A percentile compares a stretch with the other conserved stretches of the same genome.
These are phyloP conservation scores for Drosophila persimilis DNA, from an alignment of 1,140 invertebrate genomes.

Conservation along the genomic window DNA sequence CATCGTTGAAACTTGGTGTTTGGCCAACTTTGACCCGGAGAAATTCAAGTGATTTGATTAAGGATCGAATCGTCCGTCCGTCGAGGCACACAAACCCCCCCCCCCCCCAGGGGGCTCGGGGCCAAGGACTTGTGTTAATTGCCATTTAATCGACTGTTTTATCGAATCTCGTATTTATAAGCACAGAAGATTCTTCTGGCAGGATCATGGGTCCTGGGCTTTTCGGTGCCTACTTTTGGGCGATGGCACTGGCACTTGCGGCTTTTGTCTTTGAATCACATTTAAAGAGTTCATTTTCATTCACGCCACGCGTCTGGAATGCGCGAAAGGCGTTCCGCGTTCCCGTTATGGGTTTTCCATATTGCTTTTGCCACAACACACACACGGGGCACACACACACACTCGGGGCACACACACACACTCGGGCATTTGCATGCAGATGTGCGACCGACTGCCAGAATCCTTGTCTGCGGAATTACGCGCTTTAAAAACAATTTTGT, in stretches of 20 bases:
- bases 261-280: slow-evolving; percentile 45
- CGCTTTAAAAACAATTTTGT: slow-evolving; percentile 80
- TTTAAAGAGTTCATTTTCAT: slow-evolving; percentile 77
- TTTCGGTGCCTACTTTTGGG: too few relatives aligned
- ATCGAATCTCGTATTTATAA: too few relatives aligned
- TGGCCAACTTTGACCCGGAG: slow-evolving; percentile 32
- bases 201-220: too few relatives aligned
- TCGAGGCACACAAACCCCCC: too few relatives aligned
- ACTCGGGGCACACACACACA: slow-evolving; percentile 6
- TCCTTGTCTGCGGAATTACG: slow-evolving; percentile 72
- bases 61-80: slow-evolving; percentile 1
- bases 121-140: too few relatives aligned
- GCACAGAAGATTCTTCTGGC: too few relatives aligned
- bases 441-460: slow-evolving; percentile 22
- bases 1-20: slow-evolving; percentile 32
- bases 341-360: slow-evolving; percentile 35
- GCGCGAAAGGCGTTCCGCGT: slow-evolving; percentile 51
- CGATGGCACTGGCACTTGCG: not conserved
- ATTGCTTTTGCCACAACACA: slow-evolving; percentile 40
- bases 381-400: slow-evolving; percentile 9
- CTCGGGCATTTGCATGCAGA: slow-evolving; percentile 32
- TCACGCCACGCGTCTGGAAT: slow-evolving; percentile 59
- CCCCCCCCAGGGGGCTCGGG: too few relatives aligned
- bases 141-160: too few relatives aligned
- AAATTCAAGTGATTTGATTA: slow-evolving; percentile 16